Evolutionary conservation across 2,888 invertebrate genomes (phyloP), one percentile per base, ranked within the genome.

Genomic region (Abscondita cerata): DNA sequence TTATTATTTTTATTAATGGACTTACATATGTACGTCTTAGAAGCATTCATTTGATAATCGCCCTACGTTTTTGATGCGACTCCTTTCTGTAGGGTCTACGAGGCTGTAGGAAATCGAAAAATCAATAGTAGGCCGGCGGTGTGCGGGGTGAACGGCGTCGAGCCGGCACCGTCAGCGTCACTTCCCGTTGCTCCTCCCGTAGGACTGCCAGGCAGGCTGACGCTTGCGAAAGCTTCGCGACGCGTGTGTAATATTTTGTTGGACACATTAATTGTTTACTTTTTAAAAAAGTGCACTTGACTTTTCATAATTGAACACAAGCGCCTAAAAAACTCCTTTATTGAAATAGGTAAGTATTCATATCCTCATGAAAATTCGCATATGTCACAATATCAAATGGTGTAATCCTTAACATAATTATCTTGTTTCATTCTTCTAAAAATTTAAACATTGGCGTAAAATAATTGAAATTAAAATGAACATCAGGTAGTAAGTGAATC

Each of bases 51-150:
- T 70, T 68, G 69, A 69, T 68, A 66, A 70, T 68, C 65, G 69
- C 67, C 60, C 62, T 66, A 64, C 66, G 69, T 70, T 69, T 70
- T 66, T 70, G 69, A 69, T 69, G 68, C 63, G 66, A 65, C 69
- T 68, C 69, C 69, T 72, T 68, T 71, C 68, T 65, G 69, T 69
- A 44, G 44, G 67, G 69, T 68, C 68, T 70, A 69, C 71, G 71
- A 70, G 70, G 71, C 68, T 65, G 64, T 66, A 59, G 67, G 64
- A 65, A 70, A 70, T 68, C 66, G 68, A 68, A 70, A 69, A 69
- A 70, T 70, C 70, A 70, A 69, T 70, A 70, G 67, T 55, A 60
- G 50, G 65, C 52, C 60, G 68, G 62, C 68, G 63, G 61, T 59
- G 60, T 59, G 64, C 65, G 70, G 70, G 68, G 64, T 58, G 62